phyloP scores from a whole-genome alignment of 2,113 vertebrate genomes.

The Urocynchramus pylzowi region DNA sequence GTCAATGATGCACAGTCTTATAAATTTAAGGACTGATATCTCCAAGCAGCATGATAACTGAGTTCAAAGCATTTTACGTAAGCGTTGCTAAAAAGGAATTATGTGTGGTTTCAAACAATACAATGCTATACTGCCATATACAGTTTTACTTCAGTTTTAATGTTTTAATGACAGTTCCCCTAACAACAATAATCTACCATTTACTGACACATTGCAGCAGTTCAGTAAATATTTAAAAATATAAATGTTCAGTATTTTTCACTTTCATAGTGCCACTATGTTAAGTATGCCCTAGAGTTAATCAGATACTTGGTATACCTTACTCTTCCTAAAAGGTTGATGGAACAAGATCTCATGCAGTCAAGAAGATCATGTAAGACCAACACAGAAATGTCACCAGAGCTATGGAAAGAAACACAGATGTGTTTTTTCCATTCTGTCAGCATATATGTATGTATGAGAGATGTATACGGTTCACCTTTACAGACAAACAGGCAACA shows the following conservation, averaged over 20 bases:
- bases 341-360: conserved; percentile 78
- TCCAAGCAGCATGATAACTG: background rate
- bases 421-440: conserved; percentile 81
- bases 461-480: conserved; percentile 19
- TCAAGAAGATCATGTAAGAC: conserved; percentile 65
- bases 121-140: background rate
- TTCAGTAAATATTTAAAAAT: background rate
- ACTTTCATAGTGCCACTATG: background rate
- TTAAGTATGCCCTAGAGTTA: conserved; percentile 47
- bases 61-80: background rate
- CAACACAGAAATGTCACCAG: conserved; percentile 74
- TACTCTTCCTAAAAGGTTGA: conserved; percentile 53
- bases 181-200: background rate
- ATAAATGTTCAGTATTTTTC: background rate
- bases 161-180: background rate
- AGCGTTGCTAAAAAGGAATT: background rate
- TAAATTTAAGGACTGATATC: background rate
- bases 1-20: background rate
- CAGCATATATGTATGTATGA: conserved; percentile 60
- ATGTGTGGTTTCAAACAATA: background rate
- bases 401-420: conserved; percentile 81
- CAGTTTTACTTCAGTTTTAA: background rate
- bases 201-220: background rate
- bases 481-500: conserved; percentile 43
- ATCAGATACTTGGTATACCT: conserved; percentile 54